Percentiles rank a stretch among this genome's conserved stretches.
phyloP scores from a whole-genome alignment of 2,888 invertebrate genomes.

The Rapana venosa region DNA sequence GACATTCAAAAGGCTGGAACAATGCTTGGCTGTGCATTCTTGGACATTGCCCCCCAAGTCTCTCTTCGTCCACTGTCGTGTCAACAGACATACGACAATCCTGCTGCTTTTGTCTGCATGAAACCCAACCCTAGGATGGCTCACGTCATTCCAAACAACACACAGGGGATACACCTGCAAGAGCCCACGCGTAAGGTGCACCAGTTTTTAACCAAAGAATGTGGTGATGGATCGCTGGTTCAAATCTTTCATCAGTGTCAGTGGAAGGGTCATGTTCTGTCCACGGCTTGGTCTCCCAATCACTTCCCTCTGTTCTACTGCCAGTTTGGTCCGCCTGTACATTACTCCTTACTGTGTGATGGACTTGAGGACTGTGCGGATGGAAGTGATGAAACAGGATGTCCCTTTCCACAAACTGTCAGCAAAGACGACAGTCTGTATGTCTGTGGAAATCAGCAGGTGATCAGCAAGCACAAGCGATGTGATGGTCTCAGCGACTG shows the following conservation, averaged over 20 bases:
- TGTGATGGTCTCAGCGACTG: constrained; percentile 26
- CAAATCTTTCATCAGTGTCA: constrained; percentile 26
- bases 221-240: constrained; percentile 27
- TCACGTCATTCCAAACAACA: neutral
- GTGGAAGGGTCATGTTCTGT: neutral
- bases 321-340: neutral
- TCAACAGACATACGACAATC: too few species aligned
- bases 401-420: neutral
- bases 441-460: constrained; percentile 6
- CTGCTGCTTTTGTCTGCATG: constrained; percentile 6
- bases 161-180: neutral
- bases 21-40: too few species aligned
- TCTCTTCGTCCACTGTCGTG: too few species aligned
- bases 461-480: neutral
- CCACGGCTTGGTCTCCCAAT: neutral
- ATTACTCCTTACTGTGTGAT: constrained; percentile 28
- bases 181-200: neutral
- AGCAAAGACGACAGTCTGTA: neutral
- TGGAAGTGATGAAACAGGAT: constrained; percentile 20
- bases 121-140: constrained; percentile 5
- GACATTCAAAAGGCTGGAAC: too few species aligned
- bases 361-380: constrained; percentile 30
- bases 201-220: neutral
- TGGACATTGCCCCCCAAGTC: too few species aligned
- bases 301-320: constrained; percentile 16